These are phyloP conservation scores for Ernsta delagoae DNA, from an alignment of 2,888 invertebrate genomes.

Conservation along the genomic window DNA sequence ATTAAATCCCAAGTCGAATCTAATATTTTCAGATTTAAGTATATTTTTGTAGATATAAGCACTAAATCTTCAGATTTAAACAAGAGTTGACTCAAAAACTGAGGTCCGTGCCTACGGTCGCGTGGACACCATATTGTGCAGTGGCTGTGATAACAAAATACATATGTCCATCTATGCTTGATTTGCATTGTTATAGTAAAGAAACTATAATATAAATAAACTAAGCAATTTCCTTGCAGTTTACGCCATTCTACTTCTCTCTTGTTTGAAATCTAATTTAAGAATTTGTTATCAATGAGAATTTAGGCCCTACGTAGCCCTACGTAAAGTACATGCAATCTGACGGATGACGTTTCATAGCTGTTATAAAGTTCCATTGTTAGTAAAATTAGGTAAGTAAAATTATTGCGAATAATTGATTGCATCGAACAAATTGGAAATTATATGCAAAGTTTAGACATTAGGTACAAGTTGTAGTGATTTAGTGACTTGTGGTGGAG, in stretches of 20 bases:
- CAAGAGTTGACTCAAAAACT: not conserved
- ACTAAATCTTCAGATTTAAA: not conserved
- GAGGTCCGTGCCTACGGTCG: not conserved
- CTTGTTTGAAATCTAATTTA: not conserved
- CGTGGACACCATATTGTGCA: conserved; percentile 59
- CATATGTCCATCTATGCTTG: not conserved
- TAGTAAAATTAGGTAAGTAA: no score
- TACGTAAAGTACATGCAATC: no score
- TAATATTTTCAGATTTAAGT: not conserved
- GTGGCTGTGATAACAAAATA: conserved; percentile 72
- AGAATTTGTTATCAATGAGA: no score
- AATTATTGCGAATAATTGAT: no score
- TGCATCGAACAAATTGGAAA: no score
- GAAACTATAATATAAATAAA: not conserved
- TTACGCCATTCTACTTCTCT: not conserved
- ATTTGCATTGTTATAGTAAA: not conserved
- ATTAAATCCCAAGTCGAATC: not conserved
- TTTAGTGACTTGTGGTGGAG: not conserved
- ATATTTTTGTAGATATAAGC: not conserved
- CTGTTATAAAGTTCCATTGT: no score
- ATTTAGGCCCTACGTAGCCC: no score
- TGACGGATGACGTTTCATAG: no score
- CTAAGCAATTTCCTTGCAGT: not conserved
- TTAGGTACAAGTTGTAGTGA: no score
- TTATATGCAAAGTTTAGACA: no score